Conservation (phyloP, 2,888 invertebrate species). For the Volucella zonaria region DNA sequence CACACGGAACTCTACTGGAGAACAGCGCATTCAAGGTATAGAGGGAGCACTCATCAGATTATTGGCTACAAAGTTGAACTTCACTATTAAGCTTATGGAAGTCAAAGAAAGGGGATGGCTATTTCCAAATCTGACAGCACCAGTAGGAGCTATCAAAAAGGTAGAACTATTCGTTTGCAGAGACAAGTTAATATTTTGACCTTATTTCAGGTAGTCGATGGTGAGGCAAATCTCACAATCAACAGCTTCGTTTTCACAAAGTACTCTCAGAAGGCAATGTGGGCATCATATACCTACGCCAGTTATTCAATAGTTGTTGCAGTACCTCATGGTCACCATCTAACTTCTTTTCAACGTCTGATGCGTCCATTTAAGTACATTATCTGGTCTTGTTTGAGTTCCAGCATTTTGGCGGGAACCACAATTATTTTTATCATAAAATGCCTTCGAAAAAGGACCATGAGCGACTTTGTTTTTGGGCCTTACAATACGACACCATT, state of each 20-base stretch:
- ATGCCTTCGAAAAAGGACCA: constrained; percentile 66
- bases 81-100: constrained; percentile 76
- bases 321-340: constrained; percentile 76
- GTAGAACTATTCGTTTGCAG: constrained; percentile 69
- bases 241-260: constrained; percentile 76
- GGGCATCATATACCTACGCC: constrained; percentile 76
- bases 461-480: constrained; percentile 77
- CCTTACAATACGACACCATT: constrained; percentile 76
- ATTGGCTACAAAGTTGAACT: constrained; percentile 79
- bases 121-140: constrained; percentile 76
- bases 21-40: constrained; percentile 77
- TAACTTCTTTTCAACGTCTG: constrained; percentile 77
- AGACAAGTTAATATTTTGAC: background rate
- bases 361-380: constrained; percentile 78
- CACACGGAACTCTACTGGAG: constrained; percentile 53
- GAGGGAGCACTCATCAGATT: constrained; percentile 78
- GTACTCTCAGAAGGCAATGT: constrained; percentile 75
- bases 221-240: constrained; percentile 78
- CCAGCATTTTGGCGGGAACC: constrained; percentile 75
- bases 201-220: constrained; percentile 76
- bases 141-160: constrained; percentile 78
- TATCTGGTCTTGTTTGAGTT: constrained; percentile 78
- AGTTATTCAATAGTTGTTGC: constrained; percentile 77
- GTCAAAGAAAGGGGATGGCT: constrained; percentile 75
- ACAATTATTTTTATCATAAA: constrained; percentile 74